These are phyloP conservation scores for Malthinus seriepunctatus DNA, from an alignment of 2,888 invertebrate genomes.

Conservation along the genomic window DNA sequence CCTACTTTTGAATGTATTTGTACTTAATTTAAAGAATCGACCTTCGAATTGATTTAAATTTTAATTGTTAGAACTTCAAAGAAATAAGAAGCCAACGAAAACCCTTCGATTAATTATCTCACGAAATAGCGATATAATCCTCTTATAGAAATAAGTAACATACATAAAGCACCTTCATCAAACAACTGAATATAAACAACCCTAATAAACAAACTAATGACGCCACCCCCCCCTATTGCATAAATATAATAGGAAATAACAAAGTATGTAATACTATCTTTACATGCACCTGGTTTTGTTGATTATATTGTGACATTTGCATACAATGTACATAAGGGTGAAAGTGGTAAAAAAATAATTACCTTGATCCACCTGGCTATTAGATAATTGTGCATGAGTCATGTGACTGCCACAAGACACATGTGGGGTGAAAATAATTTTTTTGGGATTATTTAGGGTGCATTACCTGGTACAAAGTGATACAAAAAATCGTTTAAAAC, in stretches of 20 bases:
- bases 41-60: too few species aligned
- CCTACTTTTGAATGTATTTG: too few species aligned
- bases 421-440: conserved; percentile 37
- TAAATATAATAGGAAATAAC: conserved; percentile 34
- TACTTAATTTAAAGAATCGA: too few species aligned
- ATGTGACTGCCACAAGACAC: conserved; percentile 36
- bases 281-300: conserved; percentile 39
- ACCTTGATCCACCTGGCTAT: conserved; percentile 47
- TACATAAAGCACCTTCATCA: conserved; percentile 14
- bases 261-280: conserved; percentile 29
- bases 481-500: conserved; percentile 25
- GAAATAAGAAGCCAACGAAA: neutral
- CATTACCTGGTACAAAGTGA: conserved; percentile 41
- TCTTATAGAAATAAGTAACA: conserved; percentile 18
- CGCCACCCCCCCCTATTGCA: conserved; percentile 29
- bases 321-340: conserved; percentile 23
- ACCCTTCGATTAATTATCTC: conserved; percentile 17
- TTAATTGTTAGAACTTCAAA: too few species aligned
- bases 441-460: conserved; percentile 36
- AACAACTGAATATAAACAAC: conserved; percentile 18
- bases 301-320: conserved; percentile 12
- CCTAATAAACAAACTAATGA: conserved; percentile 12
- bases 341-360: conserved; percentile 32
- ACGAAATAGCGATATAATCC: conserved; percentile 18
- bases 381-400: conserved; percentile 45